Base-by-base conservation (phyloP, 2,797 vertebrate species). In the Busarellus nigricollis region DNA sequence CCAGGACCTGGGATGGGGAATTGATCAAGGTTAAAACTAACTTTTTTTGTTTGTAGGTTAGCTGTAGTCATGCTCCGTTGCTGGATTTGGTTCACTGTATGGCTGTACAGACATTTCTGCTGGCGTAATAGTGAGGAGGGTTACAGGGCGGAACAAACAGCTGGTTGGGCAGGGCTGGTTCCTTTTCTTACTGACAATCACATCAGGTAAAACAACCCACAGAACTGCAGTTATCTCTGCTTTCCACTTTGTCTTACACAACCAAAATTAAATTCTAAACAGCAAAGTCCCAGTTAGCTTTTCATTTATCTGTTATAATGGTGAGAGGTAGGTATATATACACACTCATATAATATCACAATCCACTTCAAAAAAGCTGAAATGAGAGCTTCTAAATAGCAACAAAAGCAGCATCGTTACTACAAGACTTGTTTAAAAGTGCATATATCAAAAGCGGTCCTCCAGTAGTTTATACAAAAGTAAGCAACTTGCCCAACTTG, bases 71-170 rank as follows among this genome's bases (percentile, higher is more conserved):
- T 58, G 55, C 44, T 85, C 31, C n/a, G 66, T 24, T 85, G 33
- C 63, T 87, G 47, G n/a, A 87, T 67, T 62, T 83, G 33, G 6
- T 29, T 96, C 55, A 6, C 38, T 26, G 3, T 37, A 14, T 14
- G 55, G 15, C 44, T 74, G n/a, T 38, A 33, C 20, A 73, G 59
- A 77, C 20, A 24, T 6, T 77, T 62, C 35, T 50, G 33, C 14
- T 29, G 59, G 74, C 0, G 0, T 9, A 40, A 63, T 2, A 54
- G 47, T 26, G 33, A 78, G 22, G 24, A 87, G 13, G 15, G 17
- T 14, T 13, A 66, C 0, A 0, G 26, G 50, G 33, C 0, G 1
- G 44, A 92, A 76, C 13, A 58, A 87, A 50, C 0, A 1, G 35
- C 25, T 44, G 16, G 18, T 31, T 1, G 1, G 38, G 71, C 24